Percentiles rank a stretch among this genome's conserved stretches.
These are phyloP conservation scores for Aphelocoma californica DNA, from an alignment of 2,797 vertebrate genomes.

Conservation along the genomic window DNA sequence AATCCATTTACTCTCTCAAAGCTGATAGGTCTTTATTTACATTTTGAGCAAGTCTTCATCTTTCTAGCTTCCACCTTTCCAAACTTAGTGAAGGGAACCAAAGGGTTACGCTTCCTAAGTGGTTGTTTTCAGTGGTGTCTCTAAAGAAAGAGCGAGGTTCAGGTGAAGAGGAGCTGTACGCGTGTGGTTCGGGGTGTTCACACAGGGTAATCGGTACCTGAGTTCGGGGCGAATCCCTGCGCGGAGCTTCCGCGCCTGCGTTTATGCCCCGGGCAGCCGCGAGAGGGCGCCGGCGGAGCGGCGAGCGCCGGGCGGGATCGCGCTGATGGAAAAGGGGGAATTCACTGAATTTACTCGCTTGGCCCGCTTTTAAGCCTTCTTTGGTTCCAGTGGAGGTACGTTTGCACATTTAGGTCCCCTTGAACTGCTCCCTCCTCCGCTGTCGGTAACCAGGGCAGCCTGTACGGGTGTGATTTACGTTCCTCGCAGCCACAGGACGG, in stretches of 20 bases:
- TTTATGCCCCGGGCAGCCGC: background rate
- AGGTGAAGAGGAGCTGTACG: rapidly evolving
- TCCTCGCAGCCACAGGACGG: background rate
- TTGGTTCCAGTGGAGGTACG: background rate
- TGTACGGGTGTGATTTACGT: rapidly evolving
- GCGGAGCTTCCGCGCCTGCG: rapidly evolving
- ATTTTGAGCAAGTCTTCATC: background rate
- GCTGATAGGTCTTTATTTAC: rapidly evolving
- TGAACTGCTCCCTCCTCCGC: rapidly evolving
- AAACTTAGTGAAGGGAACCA: rapidly evolving
- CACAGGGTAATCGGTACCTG: rapidly evolving
- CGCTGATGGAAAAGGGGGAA: rapidly evolving
- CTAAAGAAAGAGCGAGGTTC: background rate
- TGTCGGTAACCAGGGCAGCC: background rate
- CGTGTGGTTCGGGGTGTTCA: rapidly evolving
- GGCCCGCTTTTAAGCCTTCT: rapidly evolving
- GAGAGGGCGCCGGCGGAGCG: background rate
- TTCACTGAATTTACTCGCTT: rapidly evolving
- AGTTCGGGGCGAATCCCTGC: rapidly evolving
- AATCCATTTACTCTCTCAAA: background rate
- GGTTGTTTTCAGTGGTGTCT: rapidly evolving
- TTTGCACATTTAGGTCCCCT: background rate
- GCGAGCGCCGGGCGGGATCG: background rate
- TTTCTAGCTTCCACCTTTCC: background rate
- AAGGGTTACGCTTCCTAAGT: rapidly evolving